Percentiles rank a stretch among this genome's conserved stretches.
These are phyloP conservation scores for Prenolepis imparis DNA, from an alignment of 2,888 invertebrate species.

Conservation along the genomic window DNA sequence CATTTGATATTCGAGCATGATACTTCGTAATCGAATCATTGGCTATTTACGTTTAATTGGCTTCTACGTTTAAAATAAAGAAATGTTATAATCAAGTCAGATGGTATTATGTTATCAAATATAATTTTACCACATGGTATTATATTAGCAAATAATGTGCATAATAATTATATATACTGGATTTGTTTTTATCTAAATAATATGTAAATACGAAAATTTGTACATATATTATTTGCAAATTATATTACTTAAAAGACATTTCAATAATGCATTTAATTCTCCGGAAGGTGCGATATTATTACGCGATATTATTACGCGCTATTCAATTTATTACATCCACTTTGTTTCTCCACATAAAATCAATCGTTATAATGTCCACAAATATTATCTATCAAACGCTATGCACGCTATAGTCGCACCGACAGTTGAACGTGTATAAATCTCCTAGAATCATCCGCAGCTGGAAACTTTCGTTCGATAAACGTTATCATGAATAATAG, in stretches of 20 bases:
- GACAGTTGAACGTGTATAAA: conserved; percentile 43
- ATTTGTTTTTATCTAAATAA: background rate
- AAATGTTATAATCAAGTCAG: background rate
- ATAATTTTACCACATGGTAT: background rate
- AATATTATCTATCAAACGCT: conserved; percentile 39
- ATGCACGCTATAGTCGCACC: conserved; percentile 7
- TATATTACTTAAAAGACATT: background rate
- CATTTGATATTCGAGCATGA: background rate
- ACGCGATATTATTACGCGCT: background rate
- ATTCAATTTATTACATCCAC: background rate
- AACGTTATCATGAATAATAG: conserved; percentile 59
- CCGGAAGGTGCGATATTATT: background rate
- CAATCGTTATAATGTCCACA: conserved; percentile 22
- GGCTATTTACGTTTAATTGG: conserved; percentile 16
- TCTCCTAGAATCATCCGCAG: conserved; percentile 50
- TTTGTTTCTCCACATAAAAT: conserved; percentile 14
- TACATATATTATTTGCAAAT: background rate
- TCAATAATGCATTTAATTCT: conserved; percentile 1
- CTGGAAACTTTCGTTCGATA: conserved; percentile 55
- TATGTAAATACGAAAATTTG: background rate
- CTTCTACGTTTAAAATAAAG: background rate
- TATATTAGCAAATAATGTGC: background rate
- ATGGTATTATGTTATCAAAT: too few species aligned
- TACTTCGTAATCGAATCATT: background rate
- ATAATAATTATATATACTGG: background rate